Evolutionary conservation across 2,888 invertebrate genomes (phyloP).

Genomic region (Eumerus sabulonum): DNA sequence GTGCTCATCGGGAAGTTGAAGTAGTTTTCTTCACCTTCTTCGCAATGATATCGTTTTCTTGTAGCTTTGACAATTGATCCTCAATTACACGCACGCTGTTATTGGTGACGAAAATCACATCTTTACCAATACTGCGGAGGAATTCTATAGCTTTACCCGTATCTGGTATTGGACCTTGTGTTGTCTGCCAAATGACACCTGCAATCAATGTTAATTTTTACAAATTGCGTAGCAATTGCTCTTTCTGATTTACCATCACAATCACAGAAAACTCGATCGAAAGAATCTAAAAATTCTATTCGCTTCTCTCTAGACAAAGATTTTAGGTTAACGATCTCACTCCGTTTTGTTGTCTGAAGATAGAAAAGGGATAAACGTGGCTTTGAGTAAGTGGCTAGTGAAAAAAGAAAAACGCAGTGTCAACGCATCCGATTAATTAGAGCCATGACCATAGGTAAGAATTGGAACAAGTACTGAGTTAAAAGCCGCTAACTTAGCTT

Average conservation of each 20-base stretch:
- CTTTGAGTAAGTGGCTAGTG: too few species aligned
- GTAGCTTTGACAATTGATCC: constrained; percentile 72
- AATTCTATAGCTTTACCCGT: constrained; percentile 76
- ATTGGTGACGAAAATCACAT: constrained; percentile 78
- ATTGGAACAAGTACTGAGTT: too few species aligned
- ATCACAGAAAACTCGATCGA: constrained; percentile 82
- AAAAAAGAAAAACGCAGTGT: too few species aligned
- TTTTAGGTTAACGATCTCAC: constrained; percentile 59
- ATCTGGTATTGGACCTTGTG: constrained; percentile 76
- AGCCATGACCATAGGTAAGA: too few species aligned
- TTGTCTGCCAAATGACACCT: constrained; percentile 80
- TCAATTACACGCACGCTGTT: constrained; percentile 75
- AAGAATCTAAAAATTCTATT: constrained; percentile 78
- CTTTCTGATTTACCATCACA: constrained; percentile 80
- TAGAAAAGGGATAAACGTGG: too few species aligned
- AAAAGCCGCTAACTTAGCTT: too few species aligned
- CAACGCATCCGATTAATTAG: too few species aligned
- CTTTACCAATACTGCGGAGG: constrained; percentile 78
- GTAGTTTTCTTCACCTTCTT: constrained; percentile 70
- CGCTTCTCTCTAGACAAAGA: constrained; percentile 72
- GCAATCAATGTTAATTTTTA: not conserved
- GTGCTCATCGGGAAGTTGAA: not conserved
- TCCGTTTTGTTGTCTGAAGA: constrained; percentile 21
- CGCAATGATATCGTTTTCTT: constrained; percentile 72
- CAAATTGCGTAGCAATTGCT: too few species aligned